Evolutionary conservation across 2,113 vertebrate species (phyloP).

Genomic region (Alethe castanea): DNA sequence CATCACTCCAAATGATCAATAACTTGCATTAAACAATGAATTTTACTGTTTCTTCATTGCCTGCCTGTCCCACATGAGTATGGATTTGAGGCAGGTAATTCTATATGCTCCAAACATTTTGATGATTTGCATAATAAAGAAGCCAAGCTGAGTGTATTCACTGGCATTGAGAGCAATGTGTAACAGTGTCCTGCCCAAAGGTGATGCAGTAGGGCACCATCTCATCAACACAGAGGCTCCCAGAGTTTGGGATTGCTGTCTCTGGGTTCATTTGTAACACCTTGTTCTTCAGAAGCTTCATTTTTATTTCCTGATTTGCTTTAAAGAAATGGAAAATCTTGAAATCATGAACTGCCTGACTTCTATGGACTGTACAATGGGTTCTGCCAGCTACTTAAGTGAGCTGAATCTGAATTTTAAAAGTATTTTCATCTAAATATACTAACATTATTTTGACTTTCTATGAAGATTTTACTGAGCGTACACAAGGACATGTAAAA

Average conservation of each 20-base stretch:
- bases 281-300: not conserved
- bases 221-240: not conserved
- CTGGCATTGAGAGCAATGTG: not conserved
- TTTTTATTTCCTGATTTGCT: not conserved
- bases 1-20: constrained; percentile 23
- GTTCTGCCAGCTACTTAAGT: not conserved
- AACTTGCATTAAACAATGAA: constrained; percentile 16
- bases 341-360: not conserved
- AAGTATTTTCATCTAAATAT: not conserved
- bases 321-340: not conserved
- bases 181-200: not conserved
- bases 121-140: constrained; percentile 5
- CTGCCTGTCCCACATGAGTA: not conserved
- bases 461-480: not conserved
- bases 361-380: not conserved
- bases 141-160: not conserved
- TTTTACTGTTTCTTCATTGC: constrained; percentile 28
- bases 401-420: not conserved
- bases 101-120: not conserved
- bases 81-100: not conserved
- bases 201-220: not conserved
- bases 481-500: not conserved
- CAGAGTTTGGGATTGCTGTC: not conserved
- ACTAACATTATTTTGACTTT: not conserved
- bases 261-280: not conserved